Percentiles rank a stretch among this genome's conserved stretches.
Conservation (phyloP, 2,113 vertebrate species). For the Oncorhynchus masou region DNA sequence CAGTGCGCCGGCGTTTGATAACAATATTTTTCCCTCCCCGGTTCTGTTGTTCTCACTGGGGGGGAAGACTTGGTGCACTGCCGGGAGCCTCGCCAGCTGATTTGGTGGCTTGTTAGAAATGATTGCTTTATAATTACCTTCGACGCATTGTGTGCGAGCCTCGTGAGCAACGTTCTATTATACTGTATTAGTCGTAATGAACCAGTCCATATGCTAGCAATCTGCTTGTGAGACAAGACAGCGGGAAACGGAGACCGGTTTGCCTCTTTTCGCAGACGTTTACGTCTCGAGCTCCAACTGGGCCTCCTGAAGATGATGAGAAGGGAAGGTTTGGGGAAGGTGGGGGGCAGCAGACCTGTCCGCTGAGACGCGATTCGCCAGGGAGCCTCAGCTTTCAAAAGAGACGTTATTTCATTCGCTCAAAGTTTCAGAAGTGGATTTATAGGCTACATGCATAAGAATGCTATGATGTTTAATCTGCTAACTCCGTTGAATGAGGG, state of each 20-base stretch:
- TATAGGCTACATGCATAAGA: neutral
- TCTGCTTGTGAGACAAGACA: conserved; percentile 41
- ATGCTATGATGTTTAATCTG: neutral
- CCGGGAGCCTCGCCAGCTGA: conserved; percentile 29
- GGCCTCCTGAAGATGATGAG: neutral
- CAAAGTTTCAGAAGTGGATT: neutral
- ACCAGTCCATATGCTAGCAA: conserved; percentile 55
- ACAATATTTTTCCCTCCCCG: neutral
- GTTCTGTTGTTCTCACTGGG: neutral
- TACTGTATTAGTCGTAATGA: conserved; percentile 64
- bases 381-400: neutral
- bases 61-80: conserved; percentile 15
- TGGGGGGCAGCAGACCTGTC: neutral
- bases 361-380: neutral
- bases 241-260: neutral
- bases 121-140: conserved; percentile 65
- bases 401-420: neutral
- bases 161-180: conserved; percentile 53
- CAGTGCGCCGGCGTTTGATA: neutral
- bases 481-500: neutral
- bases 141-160: conserved; percentile 39
- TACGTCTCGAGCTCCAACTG: neutral
- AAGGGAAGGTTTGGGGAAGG: neutral
- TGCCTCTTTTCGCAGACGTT: neutral
- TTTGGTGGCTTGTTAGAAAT: conserved; percentile 57